These are phyloP conservation scores for Malaclemys terrapin DNA, from an alignment of 2,113 vertebrate genomes.

Conservation along the genomic window DNA sequence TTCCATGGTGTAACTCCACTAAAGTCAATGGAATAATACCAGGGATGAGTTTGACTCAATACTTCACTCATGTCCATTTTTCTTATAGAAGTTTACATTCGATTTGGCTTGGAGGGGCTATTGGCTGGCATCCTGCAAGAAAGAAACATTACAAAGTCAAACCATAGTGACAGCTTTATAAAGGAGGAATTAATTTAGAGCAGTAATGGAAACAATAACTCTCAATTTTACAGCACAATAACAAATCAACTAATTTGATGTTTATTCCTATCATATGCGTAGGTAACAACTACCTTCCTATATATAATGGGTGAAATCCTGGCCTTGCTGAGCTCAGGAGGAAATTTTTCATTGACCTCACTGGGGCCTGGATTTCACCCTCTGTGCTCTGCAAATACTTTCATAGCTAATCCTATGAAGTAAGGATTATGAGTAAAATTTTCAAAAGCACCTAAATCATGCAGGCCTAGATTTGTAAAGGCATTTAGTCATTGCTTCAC, in stretches of 20 bases:
- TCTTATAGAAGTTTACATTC: background rate
- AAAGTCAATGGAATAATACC: background rate
- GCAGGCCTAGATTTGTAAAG: background rate
- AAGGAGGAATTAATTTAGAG: background rate
- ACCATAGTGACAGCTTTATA: background rate
- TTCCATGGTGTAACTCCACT: constrained; percentile 4
- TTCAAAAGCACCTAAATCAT: background rate
- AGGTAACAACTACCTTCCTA: background rate
- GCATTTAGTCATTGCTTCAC: background rate
- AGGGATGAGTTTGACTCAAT: background rate
- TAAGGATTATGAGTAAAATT: background rate
- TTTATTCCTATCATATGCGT: background rate
- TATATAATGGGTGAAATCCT: background rate
- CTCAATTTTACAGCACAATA: background rate
- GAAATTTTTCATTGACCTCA: background rate
- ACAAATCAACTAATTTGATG: background rate
- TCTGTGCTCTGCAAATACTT: background rate
- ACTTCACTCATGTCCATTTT: background rate
- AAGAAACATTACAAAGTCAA: constrained; percentile 2
- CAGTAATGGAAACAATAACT: background rate
- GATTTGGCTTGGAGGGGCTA: constrained; percentile 21
- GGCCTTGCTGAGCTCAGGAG: background rate
- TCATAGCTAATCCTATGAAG: background rate
- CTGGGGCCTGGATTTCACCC: background rate
- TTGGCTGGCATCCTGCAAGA: constrained; percentile 48